These are phyloP conservation scores for Melipona beecheii DNA, from an alignment of 2,888 invertebrate species.

Conservation along the genomic window DNA sequence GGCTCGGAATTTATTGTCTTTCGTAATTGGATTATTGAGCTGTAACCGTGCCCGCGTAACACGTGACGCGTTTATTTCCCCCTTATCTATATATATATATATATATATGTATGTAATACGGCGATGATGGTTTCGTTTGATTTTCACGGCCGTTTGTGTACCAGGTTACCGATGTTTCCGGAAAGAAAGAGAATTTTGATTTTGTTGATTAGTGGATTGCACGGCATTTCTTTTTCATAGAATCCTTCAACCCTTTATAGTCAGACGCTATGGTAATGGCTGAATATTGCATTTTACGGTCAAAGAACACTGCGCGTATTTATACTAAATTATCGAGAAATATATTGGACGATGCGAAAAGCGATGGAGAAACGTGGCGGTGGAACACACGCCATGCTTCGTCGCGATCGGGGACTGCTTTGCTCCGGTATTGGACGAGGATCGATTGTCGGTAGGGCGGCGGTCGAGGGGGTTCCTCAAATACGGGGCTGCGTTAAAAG, in stretches of 20 bases:
- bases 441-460: conserved; percentile 64
- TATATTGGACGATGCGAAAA: neutral
- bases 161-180: no score
- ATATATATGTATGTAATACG: no score
- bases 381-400: conserved; percentile 55
- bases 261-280: no score
- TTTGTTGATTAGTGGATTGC: no score
- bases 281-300: no score
- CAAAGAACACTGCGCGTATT: no score
- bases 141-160: neutral
- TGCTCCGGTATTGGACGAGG: conserved; percentile 60
- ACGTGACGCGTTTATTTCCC: conserved; percentile 44
- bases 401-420: conserved; percentile 43
- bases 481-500: conserved; percentile 74
- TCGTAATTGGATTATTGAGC: conserved; percentile 59
- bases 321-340: neutral
- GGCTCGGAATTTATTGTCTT: conserved; percentile 61
- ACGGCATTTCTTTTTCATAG: no score
- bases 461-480: conserved; percentile 67
- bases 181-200: no score
- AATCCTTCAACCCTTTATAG: no score
- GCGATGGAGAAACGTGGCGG: conserved; percentile 12
- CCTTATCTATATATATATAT: neutral
- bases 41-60: conserved; percentile 36
- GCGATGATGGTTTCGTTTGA: neutral